Base-by-base conservation (phyloP, 1,140 invertebrate genomes). In the Ceratosolen fusciceps region DNA sequence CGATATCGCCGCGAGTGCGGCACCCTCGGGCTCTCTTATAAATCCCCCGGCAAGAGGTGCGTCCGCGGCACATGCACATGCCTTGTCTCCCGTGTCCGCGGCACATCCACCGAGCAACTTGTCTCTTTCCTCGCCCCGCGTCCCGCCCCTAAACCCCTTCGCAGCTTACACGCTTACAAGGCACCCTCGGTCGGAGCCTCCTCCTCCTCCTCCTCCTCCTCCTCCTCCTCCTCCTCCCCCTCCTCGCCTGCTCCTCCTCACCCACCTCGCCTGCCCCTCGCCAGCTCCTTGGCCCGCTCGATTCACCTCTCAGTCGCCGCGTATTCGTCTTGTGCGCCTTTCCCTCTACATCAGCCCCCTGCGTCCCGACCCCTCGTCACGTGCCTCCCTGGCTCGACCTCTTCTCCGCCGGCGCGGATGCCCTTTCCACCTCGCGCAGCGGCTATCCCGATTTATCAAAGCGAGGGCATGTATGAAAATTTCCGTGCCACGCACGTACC, bases 381-480 rank as follows among this genome's bases (percentile, higher is more conserved):
- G 24, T 43, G 1, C 3, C 12, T n/a, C 12, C 43, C 47, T 68
- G 19, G 7, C 21, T 47, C 39, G n/a, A n/a, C 9, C 24, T 52
- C 68, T 49, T 71, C 19, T n/a, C n/a, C 39, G 1, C 24, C 16
- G n/a, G n/a, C n/a, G n/a, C n/a, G n/a, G n/a, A n/a, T n/a, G n/a
- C n/a, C 24, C 47, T 14, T 43, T 34, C 8, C 21, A 16, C 67
- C 9, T 68, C 19, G 39, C 8, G 39, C 26, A 71, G 49, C 34
- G 72, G 72, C 37, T 19, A 58, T 74, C 39, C 60, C 56, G 72
- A 74, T 74, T 74, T 74, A 74, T 74, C 56, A 60, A 43, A 74
- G 56, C 52, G 37, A 26, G 31, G 10, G 21, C 19, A 24, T 58
- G 19, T 52, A 71, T 34, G 68, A 54, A 71, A 71, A 54, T 71